Evolutionary conservation across 2,113 vertebrate genomes (phyloP).

Genomic region (Pionites leucogaster): DNA sequence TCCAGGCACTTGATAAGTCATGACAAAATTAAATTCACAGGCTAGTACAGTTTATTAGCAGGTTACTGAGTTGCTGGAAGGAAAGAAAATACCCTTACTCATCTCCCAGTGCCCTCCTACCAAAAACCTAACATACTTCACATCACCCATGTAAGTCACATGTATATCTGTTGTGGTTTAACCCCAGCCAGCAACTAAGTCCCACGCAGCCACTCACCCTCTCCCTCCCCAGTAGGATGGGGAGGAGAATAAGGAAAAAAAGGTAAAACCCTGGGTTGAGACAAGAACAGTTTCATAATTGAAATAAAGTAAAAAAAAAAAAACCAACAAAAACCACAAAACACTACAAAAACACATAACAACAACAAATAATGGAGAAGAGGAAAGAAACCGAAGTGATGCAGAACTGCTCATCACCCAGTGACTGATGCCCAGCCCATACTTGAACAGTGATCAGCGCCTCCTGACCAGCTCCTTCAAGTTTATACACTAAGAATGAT

Average conservation of each 20-base stretch:
- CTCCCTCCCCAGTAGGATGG: not conserved
- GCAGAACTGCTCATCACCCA: not conserved
- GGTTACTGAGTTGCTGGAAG: not conserved
- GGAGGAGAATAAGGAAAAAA: not conserved
- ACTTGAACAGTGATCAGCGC: not conserved
- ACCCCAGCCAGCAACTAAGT: not conserved
- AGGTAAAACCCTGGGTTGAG: not conserved
- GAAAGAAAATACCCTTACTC: not conserved
- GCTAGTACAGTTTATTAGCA: constrained; percentile 46
- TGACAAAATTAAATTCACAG: constrained; percentile 50
- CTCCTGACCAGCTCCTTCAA: not conserved
- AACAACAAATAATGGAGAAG: not conserved
- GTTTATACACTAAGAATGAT: not conserved
- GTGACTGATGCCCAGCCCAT: not conserved
- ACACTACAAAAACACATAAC: not conserved
- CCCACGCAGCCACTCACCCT: not conserved
- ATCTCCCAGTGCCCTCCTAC: not conserved
- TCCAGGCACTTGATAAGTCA: constrained; percentile 30
- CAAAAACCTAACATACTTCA: not conserved
- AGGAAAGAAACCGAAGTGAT: not conserved
- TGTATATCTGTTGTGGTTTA: not conserved
- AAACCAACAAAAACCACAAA: not conserved
- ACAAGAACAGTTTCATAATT: not conserved
- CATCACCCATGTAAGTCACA: not conserved
- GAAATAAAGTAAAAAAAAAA: not conserved